phyloP scores from a whole-genome alignment of 2,113 vertebrate species.

The Anhinga anhinga region DNA sequence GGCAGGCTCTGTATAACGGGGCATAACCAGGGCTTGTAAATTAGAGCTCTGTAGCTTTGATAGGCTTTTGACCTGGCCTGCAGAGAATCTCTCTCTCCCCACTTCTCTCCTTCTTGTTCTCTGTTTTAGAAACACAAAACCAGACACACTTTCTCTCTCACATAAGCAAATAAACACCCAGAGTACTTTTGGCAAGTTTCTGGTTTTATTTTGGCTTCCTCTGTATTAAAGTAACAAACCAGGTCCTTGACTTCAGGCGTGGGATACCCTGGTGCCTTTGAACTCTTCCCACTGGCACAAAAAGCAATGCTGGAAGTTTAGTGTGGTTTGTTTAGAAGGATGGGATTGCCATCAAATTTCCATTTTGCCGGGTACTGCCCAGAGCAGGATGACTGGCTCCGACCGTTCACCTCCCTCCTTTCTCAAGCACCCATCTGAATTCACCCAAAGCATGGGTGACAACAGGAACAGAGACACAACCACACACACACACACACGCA shows the following conservation, averaged over 20 bases:
- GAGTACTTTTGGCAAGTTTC: background rate
- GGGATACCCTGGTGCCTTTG: background rate
- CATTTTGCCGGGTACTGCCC: background rate
- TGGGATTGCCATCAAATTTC: background rate
- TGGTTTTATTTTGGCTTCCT: background rate
- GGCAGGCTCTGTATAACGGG: background rate
- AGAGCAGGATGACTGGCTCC: background rate
- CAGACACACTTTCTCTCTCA: background rate
- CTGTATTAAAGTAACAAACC: background rate
- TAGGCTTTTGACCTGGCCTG: background rate
- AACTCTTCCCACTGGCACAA: background rate
- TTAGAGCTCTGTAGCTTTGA: background rate
- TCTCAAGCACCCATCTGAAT: background rate
- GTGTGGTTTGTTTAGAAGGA: accelerated
- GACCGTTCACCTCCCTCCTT: accelerated
- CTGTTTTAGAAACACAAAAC: background rate
- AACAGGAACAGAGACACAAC: background rate
- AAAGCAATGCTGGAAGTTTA: background rate
- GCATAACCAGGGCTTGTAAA: background rate
- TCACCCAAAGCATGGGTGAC: background rate
- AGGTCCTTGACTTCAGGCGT: accelerated
- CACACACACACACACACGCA: accelerated
- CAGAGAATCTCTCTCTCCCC: background rate
- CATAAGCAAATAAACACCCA: background rate
- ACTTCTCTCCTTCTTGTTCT: background rate